Base-by-base conservation (phyloP, 2,113 vertebrate species). In the Alouatta palliata region DNA sequence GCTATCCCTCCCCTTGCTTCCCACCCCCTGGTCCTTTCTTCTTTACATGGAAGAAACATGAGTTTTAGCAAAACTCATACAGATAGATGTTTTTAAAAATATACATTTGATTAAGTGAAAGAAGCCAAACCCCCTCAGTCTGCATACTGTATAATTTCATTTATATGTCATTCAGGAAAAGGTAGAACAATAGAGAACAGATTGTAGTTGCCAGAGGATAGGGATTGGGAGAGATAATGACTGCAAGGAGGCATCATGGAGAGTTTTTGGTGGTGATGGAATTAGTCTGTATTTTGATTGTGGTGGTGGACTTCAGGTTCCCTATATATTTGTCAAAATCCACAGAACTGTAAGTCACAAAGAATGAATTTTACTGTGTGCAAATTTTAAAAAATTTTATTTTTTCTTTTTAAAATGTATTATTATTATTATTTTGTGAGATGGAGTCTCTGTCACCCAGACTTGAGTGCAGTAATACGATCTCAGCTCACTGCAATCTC, bases 101-200 rank as follows among this genome's bases (percentile, higher is more conserved):
- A 52, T 86, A 81, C 9, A 61, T 94, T 91, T 85, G 89, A 10
- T 88, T 54, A 91, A 61, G 27, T 76, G 56, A 92, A 95, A 91
- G 47, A 93, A 87, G 32, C 56, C 40, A 94, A 73, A 58, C n/a
- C 10, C 8, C 6, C 0, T 52, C 86, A 80, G 9, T 82, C 56
- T 89, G 54, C 10, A 56, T 91, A 68, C 17, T 79, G 0, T 91
- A 20, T 93, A 61, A 90, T 90, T 94, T 47, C 40, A 92, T 86
- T 93, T 93, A 89, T 94, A n/a, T 56, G 54, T 93, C 49, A 81
- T 70, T 91, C 47, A 96, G 49, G 56, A 84, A 91, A 94, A 92
- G 80, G n/a, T 43, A 82, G 85, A 91, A 86, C 70, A 80, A 5
- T 66, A 77, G 49, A 92, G 25, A 81, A 85, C 30, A 90, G 56